Conservation (phyloP, 2,797 vertebrate species). For the Novumbra hubbsi region DNA sequence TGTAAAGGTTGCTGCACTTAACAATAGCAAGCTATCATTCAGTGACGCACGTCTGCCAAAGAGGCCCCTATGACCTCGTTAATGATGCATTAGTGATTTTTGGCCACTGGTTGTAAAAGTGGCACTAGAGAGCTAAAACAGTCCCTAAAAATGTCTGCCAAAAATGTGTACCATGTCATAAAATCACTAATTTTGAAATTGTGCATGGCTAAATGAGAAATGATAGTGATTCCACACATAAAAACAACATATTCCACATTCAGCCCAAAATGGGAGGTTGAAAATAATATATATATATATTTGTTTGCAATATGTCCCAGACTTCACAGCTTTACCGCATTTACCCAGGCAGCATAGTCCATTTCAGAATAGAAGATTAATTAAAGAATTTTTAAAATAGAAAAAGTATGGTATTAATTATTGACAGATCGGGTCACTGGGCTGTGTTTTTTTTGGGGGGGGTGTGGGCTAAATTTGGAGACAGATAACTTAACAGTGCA, state of each 20-base stretch:
- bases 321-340: not conserved
- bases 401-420: constrained; percentile 51
- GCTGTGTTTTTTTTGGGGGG: not conserved
- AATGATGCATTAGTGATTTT: constrained; percentile 25
- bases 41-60: constrained; percentile 32
- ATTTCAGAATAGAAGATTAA: constrained; percentile 36
- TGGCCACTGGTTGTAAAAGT: constrained; percentile 33
- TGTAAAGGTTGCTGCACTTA: constrained; percentile 3
- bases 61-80: constrained; percentile 37
- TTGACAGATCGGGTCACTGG: constrained; percentile 46
- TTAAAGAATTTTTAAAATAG: constrained; percentile 29
- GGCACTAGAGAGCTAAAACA: too few relatives aligned
- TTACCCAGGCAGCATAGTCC: not conserved
- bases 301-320: not conserved
- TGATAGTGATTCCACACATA: too few relatives aligned
- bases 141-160: not conserved
- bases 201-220: too few relatives aligned
- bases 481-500: constrained; percentile 62
- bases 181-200: too few relatives aligned
- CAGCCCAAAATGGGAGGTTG: not conserved
- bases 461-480: constrained; percentile 56
- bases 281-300: too few relatives aligned
- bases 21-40: constrained; percentile 30
- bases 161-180: too few relatives aligned
- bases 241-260: constrained; percentile 4